Evolutionary conservation across 1,140 invertebrate species (phyloP).

Genomic region (Drosophila prosaltans): DNA sequence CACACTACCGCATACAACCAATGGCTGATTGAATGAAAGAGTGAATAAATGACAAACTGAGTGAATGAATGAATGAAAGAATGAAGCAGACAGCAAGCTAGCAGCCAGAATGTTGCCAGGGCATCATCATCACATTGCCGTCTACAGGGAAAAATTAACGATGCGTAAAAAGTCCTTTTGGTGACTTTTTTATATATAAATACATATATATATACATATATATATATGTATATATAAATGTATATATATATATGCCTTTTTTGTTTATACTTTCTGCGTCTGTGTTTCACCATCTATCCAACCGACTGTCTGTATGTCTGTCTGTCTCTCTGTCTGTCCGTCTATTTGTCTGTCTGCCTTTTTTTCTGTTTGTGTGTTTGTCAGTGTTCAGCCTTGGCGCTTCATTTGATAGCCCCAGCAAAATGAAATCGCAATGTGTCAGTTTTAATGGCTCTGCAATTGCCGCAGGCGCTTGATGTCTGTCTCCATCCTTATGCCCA

Average conservation of each 20-base stretch:
- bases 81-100: slow-evolving; percentile 18
- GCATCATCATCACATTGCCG: slow-evolving; percentile 33
- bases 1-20: slow-evolving; percentile 27
- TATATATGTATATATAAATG: too few relatives aligned
- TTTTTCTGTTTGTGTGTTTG: slow-evolving; percentile 30
- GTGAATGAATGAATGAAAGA: slow-evolving; percentile 16
- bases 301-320: not conserved
- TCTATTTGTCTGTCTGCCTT: not conserved
- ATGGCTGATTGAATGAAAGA: slow-evolving; percentile 59
- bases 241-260: not conserved
- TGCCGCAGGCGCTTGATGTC: slow-evolving; percentile 68
- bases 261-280: slow-evolving; percentile 4
- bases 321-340: not conserved
- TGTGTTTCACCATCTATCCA: not conserved
- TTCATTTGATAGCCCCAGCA: slow-evolving; percentile 27
- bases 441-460: slow-evolving; percentile 78
- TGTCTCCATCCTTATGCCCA: slow-evolving; percentile 10
- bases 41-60: slow-evolving; percentile 43
- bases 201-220: not conserved
- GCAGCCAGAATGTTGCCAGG: slow-evolving; percentile 18
- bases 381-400: slow-evolving; percentile 14
- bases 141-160: slow-evolving; percentile 75
- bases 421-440: slow-evolving; percentile 76
- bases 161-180: slow-evolving; percentile 77
- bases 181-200: slow-evolving; percentile 31